These are phyloP conservation scores for Papilio elwesi DNA, from an alignment of 2,888 invertebrate species.

Conservation along the genomic window DNA sequence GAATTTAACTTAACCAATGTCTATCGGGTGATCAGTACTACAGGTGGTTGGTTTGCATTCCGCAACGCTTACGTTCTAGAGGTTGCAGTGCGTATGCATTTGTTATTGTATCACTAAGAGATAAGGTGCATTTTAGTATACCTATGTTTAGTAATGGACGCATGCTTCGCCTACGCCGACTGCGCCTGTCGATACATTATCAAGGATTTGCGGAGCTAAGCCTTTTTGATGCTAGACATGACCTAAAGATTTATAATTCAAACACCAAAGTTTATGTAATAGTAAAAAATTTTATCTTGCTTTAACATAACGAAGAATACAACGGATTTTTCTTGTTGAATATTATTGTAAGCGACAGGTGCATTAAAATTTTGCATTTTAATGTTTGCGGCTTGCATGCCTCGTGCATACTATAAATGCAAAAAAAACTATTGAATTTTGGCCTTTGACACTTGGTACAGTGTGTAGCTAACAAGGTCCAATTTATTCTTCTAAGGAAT, in stretches of 20 bases:
- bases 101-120: constrained; percentile 52
- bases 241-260: background rate
- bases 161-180: constrained; percentile 75
- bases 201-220: constrained; percentile 63
- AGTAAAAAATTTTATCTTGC: background rate
- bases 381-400: no score
- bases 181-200: constrained; percentile 70
- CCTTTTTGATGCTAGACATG: constrained; percentile 14
- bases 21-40: constrained; percentile 61
- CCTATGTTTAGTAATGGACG: constrained; percentile 51
- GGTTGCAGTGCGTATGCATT: constrained; percentile 52
- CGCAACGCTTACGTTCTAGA: constrained; percentile 60
- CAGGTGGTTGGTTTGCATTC: constrained; percentile 70
- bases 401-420: no score
- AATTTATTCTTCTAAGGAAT: no score
- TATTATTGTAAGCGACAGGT: no score
- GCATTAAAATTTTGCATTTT: no score
- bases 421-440: no score
- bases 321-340: no score
- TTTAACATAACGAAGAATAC: background rate
- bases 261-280: background rate
- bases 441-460: no score
- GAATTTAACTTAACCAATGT: constrained; percentile 48
- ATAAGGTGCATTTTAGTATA: constrained; percentile 61
- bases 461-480: no score